These are phyloP conservation scores for Brachylomia viminalis DNA, from an alignment of 2,888 invertebrate genomes.

Conservation along the genomic window DNA sequence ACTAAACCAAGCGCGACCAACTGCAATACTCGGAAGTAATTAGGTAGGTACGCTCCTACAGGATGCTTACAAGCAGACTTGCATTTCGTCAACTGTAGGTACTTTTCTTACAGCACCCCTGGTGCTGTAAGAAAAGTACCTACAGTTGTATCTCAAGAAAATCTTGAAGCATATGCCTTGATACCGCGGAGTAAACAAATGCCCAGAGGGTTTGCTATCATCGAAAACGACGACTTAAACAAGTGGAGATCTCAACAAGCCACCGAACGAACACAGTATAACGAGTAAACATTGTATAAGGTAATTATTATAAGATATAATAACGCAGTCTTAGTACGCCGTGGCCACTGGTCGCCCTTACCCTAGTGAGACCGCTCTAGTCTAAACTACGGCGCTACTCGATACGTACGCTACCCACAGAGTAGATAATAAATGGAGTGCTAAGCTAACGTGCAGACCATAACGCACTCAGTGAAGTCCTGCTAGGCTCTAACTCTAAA, in stretches of 20 bases:
- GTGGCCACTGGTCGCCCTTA: conserved; percentile 76
- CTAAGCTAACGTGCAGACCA: background rate
- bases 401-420: conserved; percentile 74
- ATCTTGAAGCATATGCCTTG: background rate
- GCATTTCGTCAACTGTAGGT: background rate
- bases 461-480: background rate
- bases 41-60: background rate
- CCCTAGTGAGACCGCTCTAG: conserved; percentile 82
- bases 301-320: conserved; percentile 69
- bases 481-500: background rate
- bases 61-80: background rate
- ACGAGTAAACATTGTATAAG: conserved; percentile 84
- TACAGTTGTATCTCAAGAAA: too few relatives aligned
- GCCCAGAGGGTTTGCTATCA: conserved; percentile 46
- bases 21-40: background rate
- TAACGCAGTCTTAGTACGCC: conserved; percentile 88
- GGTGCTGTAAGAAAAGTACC: too few relatives aligned
- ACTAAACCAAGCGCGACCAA: background rate
- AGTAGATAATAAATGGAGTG: conserved; percentile 38
- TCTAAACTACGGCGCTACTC: conserved; percentile 79
- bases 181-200: conserved; percentile 32
- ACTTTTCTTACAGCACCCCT: background rate
- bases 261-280: conserved; percentile 71
- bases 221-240: conserved; percentile 61
- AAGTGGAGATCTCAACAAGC: conserved; percentile 62